Percentiles rank a stretch among this genome's conserved stretches.
phyloP scores from a whole-genome alignment of 1,140 invertebrate genomes.

The Trypoxylus dichotomus region DNA sequence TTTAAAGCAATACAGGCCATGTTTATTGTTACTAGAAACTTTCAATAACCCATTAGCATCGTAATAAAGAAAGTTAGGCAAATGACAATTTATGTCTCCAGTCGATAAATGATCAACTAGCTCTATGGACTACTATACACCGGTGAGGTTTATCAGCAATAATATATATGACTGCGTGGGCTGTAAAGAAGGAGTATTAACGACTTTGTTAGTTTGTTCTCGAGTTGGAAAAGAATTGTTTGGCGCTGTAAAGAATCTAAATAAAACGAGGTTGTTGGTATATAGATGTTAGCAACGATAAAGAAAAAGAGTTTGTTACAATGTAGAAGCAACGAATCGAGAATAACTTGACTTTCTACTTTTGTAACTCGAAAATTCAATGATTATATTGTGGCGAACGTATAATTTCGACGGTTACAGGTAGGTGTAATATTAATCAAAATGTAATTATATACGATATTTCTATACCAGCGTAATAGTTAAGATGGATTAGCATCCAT shows the following conservation, averaged over 20 bases:
- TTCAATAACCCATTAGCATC: slow-evolving; percentile 16
- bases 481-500: no score
- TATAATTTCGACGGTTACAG: no score
- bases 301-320: not conserved
- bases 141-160: not conserved
- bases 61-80: slow-evolving; percentile 9
- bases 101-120: not conserved
- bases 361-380: no score
- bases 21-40: not conserved
- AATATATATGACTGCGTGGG: not conserved
- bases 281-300: not conserved
- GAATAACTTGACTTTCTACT: no score
- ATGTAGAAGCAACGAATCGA: not conserved
- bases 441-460: no score
- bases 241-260: not conserved
- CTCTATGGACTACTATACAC: not conserved
- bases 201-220: not conserved
- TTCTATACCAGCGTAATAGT: no score
- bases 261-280: not conserved
- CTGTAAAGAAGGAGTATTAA: not conserved
- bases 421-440: no score
- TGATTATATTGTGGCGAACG: no score
- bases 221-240: not conserved
- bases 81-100: slow-evolving; percentile 6
- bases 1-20: no score